These are phyloP conservation scores for Noctua janthe DNA, from an alignment of 2,888 invertebrate genomes.

Conservation along the genomic window DNA sequence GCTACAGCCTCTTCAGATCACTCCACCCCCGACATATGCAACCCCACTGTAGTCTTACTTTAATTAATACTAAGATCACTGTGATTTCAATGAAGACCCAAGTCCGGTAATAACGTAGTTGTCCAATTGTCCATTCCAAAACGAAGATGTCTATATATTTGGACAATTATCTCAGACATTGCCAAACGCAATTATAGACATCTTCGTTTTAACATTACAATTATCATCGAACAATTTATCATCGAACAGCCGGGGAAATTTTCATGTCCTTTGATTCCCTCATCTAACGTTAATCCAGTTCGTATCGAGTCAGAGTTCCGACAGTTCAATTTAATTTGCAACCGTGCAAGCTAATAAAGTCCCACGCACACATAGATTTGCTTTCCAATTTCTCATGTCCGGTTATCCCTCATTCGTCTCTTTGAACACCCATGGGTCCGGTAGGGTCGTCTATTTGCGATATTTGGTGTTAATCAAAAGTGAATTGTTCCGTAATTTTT, in stretches of 20 bases:
- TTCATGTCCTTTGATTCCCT: background rate
- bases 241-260: background rate
- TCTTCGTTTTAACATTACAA: too few relatives aligned
- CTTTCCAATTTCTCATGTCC: background rate
- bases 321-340: conserved; percentile 13
- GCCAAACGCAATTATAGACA: too few relatives aligned
- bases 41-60: too few relatives aligned
- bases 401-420: conserved; percentile 18
- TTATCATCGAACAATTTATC: too few relatives aligned
- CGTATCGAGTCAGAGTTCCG: conserved; percentile 2
- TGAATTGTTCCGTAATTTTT: background rate
- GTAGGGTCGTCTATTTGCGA: conserved; percentile 29
- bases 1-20: too few relatives aligned
- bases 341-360: background rate
- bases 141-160: too few relatives aligned
- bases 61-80: too few relatives aligned
- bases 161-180: too few relatives aligned
- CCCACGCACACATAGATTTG: background rate
- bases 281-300: background rate
- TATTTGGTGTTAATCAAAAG: conserved; percentile 36
- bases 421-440: conserved; percentile 14
- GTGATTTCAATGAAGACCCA: too few relatives aligned
- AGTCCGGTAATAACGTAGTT: too few relatives aligned
- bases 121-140: too few relatives aligned
- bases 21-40: too few relatives aligned